These are phyloP conservation scores for Gibbula magus DNA, from an alignment of 2,888 invertebrate species.

Conservation along the genomic window DNA sequence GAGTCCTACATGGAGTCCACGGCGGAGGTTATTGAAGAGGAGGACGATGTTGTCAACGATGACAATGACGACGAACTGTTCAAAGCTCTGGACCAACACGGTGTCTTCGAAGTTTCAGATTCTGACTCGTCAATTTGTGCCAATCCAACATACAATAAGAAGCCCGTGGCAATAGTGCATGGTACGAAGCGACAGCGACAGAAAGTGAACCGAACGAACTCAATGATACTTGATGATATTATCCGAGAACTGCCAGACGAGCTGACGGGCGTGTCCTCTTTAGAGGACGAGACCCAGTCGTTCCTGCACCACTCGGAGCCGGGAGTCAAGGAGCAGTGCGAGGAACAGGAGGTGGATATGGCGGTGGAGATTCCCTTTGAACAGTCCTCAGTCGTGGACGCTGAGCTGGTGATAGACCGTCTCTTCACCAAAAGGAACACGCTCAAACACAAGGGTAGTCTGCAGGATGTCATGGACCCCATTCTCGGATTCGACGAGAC, in stretches of 20 bases:
- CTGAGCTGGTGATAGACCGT: slow-evolving; percentile 59
- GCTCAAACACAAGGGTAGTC: slow-evolving; percentile 16
- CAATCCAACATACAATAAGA: neutral
- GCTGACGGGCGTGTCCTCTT: slow-evolving; percentile 32
- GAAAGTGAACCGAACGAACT: neutral
- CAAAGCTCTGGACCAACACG: slow-evolving; percentile 55
- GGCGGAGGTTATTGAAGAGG: slow-evolving; percentile 33
- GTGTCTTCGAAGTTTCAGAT: slow-evolving; percentile 51
- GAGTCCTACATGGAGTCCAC: slow-evolving; percentile 27
- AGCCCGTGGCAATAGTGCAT: neutral
- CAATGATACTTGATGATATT: slow-evolving; percentile 53
- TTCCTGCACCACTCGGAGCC: slow-evolving; percentile 42
- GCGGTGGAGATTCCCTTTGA: slow-evolving; percentile 28
- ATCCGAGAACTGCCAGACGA: slow-evolving; percentile 61
- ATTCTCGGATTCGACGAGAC: slow-evolving; percentile 50
- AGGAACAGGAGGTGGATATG: slow-evolving; percentile 30
- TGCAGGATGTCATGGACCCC: slow-evolving; percentile 36
- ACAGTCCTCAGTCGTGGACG: slow-evolving; percentile 39
- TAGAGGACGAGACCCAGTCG: slow-evolving; percentile 35
- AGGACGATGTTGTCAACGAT: slow-evolving; percentile 38
- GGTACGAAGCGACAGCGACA: neutral
- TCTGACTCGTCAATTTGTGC: slow-evolving; percentile 27
- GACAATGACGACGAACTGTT: slow-evolving; percentile 49
- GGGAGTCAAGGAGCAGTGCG: slow-evolving; percentile 2
- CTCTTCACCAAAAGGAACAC: slow-evolving; percentile 48